phyloP scores from a whole-genome alignment of 2,888 invertebrate species.

The Pristionchus maxplancki region DNA sequence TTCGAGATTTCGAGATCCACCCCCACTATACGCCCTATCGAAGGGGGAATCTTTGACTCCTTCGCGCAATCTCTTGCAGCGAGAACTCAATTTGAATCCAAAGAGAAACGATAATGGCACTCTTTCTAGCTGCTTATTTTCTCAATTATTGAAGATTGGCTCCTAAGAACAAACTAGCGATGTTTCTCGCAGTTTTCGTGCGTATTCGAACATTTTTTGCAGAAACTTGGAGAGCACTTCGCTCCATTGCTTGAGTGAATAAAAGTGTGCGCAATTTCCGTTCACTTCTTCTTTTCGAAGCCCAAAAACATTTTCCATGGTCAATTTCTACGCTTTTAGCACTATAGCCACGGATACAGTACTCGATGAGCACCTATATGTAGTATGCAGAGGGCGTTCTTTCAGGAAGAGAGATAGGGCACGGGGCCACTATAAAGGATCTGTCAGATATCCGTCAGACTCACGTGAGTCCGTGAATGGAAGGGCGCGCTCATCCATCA shows the following conservation, averaged over 20 bases:
- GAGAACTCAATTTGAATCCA: no score
- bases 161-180: no score
- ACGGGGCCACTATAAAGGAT: neutral
- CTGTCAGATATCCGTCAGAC: constrained; percentile 30
- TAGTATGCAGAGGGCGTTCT: neutral
- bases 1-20: neutral
- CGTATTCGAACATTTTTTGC: neutral
- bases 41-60: neutral
- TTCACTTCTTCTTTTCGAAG: neutral
- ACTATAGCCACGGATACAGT: no score
- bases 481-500: constrained; percentile 6
- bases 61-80: neutral
- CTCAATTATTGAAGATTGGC: no score
- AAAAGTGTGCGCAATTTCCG: neutral
- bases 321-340: no score
- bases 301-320: neutral
- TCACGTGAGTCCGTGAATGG: neutral
- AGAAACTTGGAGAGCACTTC: neutral
- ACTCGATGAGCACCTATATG: no score
- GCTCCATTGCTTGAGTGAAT: neutral
- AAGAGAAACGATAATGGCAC: no score
- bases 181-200: neutral
- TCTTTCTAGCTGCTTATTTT: neutral
- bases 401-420: neutral
- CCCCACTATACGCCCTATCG: neutral